Evolutionary conservation across 1,140 invertebrate species (phyloP), one percentile per base, ranked within the genome.

Genomic region (Panagrolaimus sp.): DNA sequence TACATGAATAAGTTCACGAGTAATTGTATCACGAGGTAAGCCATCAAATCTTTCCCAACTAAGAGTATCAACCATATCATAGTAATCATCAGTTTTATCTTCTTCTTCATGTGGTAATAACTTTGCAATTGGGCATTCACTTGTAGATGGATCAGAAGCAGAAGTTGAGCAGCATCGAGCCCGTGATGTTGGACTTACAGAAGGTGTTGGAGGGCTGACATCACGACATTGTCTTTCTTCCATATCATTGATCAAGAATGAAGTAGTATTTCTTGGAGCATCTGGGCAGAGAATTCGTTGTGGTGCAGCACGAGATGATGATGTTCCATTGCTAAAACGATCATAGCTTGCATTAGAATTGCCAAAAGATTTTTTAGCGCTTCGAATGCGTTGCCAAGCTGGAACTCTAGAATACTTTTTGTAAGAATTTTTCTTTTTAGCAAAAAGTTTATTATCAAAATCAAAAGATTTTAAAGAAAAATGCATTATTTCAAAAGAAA

Each of bases 211-310:
- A 8, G 51, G 51, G 20, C 51, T 57, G 11, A 27, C 14, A 57
- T 57, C 51, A 11, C 51, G 11, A 11, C 13, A 16, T 57, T 57
- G 20, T 57, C 51, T 20, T 27, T 57, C 14, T 57, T 57, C 51
- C 8, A 57, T 20, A 27, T 57, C 51, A 25, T 57, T 16, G 20
- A 57, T 57, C 51, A 57, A 57, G n/a, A 57, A 57, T 20, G 51
- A 20, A 3, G 51, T 57, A 3, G 51, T 57, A 13, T 57, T 57
- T 20, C 51, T 20, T 25, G 51, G 51, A 8, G 51, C 51, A n/a
- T 57, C 51, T 11, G 51, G 51, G 8, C 51, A 57, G 20, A 25
- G 51, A 3, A n/a, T 20, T 16, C n/a, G 11, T 16, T 20, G 48
- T 20, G 13, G n/a, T 11, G 9, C 8, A 11, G 27, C 20, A 3